A percentile compares a stretch with the other conserved stretches of the same genome.
Evolutionary conservation across 2,797 vertebrate species (phyloP).

Genomic region (Lacerta agilis): DNA sequence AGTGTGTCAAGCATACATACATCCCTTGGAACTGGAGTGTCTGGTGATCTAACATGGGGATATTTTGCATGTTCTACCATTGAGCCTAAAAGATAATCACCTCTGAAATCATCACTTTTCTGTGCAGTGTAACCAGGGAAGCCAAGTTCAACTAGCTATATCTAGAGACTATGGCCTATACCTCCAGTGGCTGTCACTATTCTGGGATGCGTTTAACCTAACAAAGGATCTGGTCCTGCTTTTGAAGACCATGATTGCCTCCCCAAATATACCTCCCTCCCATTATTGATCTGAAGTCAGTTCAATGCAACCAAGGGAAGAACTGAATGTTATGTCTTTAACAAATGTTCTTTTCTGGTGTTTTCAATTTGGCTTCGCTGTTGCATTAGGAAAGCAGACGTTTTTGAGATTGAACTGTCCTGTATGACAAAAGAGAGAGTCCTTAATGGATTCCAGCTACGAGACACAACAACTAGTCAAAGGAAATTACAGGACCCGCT

Average conservation of each 20-base stretch:
- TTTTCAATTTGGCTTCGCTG: constrained; percentile 15
- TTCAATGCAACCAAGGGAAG: background rate
- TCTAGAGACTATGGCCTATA: too few relatives aligned
- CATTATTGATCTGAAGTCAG: constrained; percentile 10
- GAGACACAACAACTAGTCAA: constrained; percentile 16
- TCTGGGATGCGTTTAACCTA: background rate
- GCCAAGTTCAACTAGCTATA: background rate
- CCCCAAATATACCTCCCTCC: background rate
- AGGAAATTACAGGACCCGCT: constrained; percentile 53
- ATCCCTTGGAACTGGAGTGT: background rate
- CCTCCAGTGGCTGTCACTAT: too few relatives aligned
- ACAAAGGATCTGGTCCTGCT: background rate
- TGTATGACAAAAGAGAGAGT: constrained; percentile 15
- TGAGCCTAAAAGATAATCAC: background rate
- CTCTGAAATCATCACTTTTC: background rate
- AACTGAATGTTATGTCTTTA: constrained; percentile 8
- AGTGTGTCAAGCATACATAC: background rate
- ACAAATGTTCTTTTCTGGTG: constrained; percentile 23
- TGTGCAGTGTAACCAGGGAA: background rate
- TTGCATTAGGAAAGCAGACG: constrained; percentile 38
- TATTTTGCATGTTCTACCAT: background rate
- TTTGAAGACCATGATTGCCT: background rate
- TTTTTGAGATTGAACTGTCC: constrained; percentile 30
- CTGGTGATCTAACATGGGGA: background rate
- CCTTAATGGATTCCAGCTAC: constrained; percentile 44